These are phyloP conservation scores for Collichthys lucidus DNA, from an alignment of 2,113 vertebrate species.

Conservation along the genomic window DNA sequence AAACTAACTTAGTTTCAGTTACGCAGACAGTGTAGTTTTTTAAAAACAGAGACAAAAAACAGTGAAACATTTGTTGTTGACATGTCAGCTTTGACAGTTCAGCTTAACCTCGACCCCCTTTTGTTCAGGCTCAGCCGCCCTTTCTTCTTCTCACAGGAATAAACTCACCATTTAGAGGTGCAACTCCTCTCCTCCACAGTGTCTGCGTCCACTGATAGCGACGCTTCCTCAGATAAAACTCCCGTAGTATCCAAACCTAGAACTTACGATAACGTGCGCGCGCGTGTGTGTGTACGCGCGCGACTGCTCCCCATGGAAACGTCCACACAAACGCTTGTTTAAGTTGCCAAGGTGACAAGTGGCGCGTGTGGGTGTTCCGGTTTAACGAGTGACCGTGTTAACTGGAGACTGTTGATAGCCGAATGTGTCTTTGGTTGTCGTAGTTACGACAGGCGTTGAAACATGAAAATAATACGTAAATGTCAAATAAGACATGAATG, in stretches of 20 bases:
- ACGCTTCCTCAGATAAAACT: constrained; percentile 38
- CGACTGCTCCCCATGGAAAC: constrained; percentile 79
- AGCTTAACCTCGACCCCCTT: background rate
- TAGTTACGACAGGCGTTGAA: too few species aligned
- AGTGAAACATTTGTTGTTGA: constrained; percentile 2
- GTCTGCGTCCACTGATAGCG: constrained; percentile 55
- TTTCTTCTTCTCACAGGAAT: too few species aligned
- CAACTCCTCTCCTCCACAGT: constrained; percentile 14
- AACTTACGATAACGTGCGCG: constrained; percentile 35
- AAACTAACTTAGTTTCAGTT: background rate
- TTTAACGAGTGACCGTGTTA: too few species aligned
- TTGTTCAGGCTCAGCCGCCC: background rate
- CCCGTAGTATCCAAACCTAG: background rate
- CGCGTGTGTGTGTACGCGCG: constrained; percentile 26
- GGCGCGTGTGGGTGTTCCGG: background rate
- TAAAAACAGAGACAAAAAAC: background rate
- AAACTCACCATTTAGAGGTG: constrained; percentile 73
- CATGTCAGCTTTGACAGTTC: constrained; percentile 35
- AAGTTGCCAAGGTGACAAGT: constrained; percentile 22
- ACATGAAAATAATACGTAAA: too few species aligned
- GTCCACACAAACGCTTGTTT: constrained; percentile 53
- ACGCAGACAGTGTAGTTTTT: background rate
- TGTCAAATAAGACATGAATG: too few species aligned
- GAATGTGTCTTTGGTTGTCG: too few species aligned
- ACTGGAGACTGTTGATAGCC: too few species aligned